Conservation (phyloP, 2,888 invertebrate genomes). For the Torymus aiolomorphi region DNA sequence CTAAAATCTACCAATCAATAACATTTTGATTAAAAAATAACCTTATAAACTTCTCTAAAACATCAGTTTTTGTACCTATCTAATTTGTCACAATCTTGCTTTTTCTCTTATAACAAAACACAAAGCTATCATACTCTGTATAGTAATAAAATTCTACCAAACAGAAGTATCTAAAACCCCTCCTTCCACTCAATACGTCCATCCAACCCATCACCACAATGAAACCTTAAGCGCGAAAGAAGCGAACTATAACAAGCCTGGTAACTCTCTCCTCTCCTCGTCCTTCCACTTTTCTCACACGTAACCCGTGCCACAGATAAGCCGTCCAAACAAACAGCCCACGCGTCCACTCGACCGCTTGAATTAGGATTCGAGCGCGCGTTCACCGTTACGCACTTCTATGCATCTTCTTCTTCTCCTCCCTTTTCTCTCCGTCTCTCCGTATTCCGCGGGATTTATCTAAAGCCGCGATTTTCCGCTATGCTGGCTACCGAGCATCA, state of each 20-base stretch:
- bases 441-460: background rate
- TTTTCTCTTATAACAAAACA: no score
- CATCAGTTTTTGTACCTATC: no score
- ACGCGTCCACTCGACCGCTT: conserved; percentile 3
- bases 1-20: no score
- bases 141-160: no score
- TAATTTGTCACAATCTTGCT: no score
- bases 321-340: conserved; percentile 31
- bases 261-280: background rate
- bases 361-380: conserved; percentile 41
- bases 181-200: no score
- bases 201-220: no score
- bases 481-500: conserved; percentile 2
- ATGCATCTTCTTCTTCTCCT: background rate
- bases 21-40: no score
- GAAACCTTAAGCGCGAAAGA: no score
- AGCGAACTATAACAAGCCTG: conserved; percentile 6
- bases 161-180: no score
- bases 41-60: no score
- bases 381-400: conserved; percentile 33
- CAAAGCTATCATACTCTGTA: no score
- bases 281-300: conserved; percentile 39
- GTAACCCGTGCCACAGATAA: conserved; percentile 1
- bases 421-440: background rate
- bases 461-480: conserved; percentile 38